phyloP scores from a whole-genome alignment of 2,797 vertebrate genomes.

The Mastacembelus armatus region DNA sequence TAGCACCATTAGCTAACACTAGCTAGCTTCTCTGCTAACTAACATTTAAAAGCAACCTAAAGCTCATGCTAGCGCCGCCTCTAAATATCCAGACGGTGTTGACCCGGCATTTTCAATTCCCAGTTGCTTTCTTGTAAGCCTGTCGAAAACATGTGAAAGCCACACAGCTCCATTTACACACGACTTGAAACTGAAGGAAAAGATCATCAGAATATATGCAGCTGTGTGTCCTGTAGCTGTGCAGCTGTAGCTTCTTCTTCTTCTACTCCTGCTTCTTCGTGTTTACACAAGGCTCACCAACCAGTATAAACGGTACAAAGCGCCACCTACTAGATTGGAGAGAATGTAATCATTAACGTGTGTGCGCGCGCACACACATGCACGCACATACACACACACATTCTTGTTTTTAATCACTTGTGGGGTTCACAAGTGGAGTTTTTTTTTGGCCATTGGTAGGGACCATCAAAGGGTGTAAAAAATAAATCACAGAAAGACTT shows the following conservation, averaged over 20 bases:
- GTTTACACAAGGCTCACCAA: background rate
- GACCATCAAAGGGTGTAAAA: too few relatives aligned
- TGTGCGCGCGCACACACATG: too few relatives aligned
- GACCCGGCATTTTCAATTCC: background rate
- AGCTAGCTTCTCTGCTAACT: slow-evolving; percentile 35
- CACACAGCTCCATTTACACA: background rate
- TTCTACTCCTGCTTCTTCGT: slow-evolving; percentile 1
- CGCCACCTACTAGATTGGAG: slow-evolving; percentile 30
- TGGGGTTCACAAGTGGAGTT: too few relatives aligned
- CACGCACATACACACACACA: too few relatives aligned
- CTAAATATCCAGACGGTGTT: background rate
- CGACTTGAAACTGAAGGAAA: background rate
- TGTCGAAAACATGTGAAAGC: background rate
- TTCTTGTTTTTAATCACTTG: too few relatives aligned
- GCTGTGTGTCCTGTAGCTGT: background rate
- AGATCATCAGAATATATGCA: too few relatives aligned
- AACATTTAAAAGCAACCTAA: background rate
- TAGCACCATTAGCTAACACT: background rate
- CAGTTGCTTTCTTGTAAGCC: background rate
- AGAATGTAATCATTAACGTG: too few relatives aligned
- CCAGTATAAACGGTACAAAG: too few relatives aligned
- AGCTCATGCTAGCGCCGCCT: slow-evolving; percentile 13
- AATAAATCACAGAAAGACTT: too few relatives aligned
- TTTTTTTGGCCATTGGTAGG: too few relatives aligned
- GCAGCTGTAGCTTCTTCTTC: background rate